Evolutionary conservation across 2,797 vertebrate species (phyloP).

Genomic region (Sebastes trivittatus): DNA sequence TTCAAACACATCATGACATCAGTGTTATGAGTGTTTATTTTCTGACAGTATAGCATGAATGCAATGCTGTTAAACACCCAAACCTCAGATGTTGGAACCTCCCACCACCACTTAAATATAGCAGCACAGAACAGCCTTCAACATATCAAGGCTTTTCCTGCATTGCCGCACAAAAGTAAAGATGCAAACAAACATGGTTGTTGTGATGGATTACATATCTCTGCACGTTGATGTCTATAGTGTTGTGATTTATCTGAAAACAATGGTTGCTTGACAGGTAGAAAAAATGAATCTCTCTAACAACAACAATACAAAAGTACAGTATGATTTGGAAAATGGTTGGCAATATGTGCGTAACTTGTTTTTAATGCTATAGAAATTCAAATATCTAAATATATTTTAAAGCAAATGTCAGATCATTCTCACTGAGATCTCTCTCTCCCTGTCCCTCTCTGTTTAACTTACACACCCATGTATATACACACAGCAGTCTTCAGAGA

Average conservation of each 20-base stretch:
- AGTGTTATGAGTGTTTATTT: not conserved
- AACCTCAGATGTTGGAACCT: not conserved
- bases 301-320: not conserved
- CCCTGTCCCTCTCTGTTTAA: not conserved
- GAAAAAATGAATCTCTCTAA: not conserved
- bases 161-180: not conserved
- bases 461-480: not conserved
- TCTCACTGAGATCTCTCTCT: not conserved
- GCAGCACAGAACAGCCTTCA: not conserved
- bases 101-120: not conserved
- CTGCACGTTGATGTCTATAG: not conserved
- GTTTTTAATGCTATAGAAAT: not conserved
- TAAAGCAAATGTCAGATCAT: slow-evolving; percentile 5
- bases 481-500: not conserved
- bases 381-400: not conserved
- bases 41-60: not conserved
- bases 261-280: not conserved
- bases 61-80: not conserved
- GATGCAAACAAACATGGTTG: not conserved
- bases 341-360: not conserved
- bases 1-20: not conserved
- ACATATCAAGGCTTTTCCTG: not conserved
- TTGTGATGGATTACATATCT: not conserved
- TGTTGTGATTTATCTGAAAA: not conserved
- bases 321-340: not conserved